These are phyloP conservation scores for Lithophane leautieri DNA, from an alignment of 2,888 invertebrate genomes.

Conservation along the genomic window DNA sequence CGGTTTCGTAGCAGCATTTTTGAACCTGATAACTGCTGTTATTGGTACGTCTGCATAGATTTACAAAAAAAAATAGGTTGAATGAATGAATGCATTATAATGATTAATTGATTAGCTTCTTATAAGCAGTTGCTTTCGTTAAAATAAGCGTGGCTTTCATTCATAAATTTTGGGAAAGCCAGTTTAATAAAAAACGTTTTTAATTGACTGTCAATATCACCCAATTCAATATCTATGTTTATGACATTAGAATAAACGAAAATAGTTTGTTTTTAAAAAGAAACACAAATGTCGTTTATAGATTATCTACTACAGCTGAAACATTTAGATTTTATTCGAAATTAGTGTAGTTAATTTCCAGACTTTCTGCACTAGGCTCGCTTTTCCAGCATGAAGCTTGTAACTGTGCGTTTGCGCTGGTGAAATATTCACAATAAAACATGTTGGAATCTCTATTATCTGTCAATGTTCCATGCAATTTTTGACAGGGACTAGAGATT, in stretches of 20 bases:
- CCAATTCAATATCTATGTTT: background rate
- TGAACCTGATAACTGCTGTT: slow-evolving; percentile 14
- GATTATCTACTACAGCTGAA: background rate
- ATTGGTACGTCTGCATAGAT: background rate
- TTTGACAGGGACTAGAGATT: too few species aligned
- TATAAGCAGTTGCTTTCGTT: background rate
- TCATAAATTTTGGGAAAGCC: too few species aligned
- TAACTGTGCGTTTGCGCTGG: too few species aligned
- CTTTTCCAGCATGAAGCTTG: background rate
- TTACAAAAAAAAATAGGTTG: background rate
- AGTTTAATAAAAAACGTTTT: too few species aligned
- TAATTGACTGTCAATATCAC: too few species aligned
- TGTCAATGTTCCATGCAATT: too few species aligned
- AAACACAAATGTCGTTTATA: too few species aligned
- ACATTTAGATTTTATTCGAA: background rate
- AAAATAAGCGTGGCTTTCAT: slow-evolving; percentile 1
- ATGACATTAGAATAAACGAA: background rate
- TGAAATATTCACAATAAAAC: too few species aligned
- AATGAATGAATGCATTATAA: slow-evolving; percentile 15
- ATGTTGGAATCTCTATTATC: too few species aligned
- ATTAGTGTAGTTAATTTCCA: background rate
- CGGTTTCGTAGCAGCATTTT: slow-evolving; percentile 10
- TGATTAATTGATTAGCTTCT: slow-evolving; percentile 26
- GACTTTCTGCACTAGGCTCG: background rate
- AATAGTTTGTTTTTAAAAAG: too few species aligned